Conservation (phyloP, 2,797 vertebrate species). For the Naso thynnoides region DNA sequence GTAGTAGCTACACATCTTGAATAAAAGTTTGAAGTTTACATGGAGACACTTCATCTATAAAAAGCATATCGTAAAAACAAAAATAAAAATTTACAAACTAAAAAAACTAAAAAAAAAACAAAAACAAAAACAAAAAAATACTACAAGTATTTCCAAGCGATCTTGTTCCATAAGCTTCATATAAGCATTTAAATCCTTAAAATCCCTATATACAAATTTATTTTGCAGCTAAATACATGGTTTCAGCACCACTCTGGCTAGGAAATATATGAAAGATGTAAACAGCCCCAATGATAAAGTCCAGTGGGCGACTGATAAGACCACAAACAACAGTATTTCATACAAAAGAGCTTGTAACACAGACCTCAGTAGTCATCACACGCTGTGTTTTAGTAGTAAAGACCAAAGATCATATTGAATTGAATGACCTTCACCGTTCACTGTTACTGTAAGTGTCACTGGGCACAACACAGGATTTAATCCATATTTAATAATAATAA, state of each 20-base stretch:
- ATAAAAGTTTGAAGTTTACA: slow-evolving; percentile 79
- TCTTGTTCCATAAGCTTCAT: slow-evolving; percentile 88
- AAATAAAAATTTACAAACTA: slow-evolving; percentile 81
- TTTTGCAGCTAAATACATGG: slow-evolving; percentile 87
- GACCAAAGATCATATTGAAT: slow-evolving; percentile 66
- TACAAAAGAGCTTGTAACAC: slow-evolving; percentile 82
- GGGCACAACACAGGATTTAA: slow-evolving; percentile 75
- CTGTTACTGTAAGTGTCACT: slow-evolving; percentile 71
- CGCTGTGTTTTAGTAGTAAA: slow-evolving; percentile 82
- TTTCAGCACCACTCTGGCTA: slow-evolving; percentile 86
- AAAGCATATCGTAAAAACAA: slow-evolving; percentile 81
- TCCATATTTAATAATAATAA: too few species aligned
- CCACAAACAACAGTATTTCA: slow-evolving; percentile 83
- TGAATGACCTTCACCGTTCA: slow-evolving; percentile 68
- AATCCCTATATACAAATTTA: slow-evolving; percentile 97
- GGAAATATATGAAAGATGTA: slow-evolving; percentile 84
- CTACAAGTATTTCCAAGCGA: slow-evolving; percentile 82
- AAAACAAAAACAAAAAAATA: slow-evolving; percentile 56
- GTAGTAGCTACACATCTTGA: slow-evolving; percentile 83
- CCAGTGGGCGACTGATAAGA: slow-evolving; percentile 83
- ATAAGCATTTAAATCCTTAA: slow-evolving; percentile 91
- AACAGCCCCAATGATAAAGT: slow-evolving; percentile 84
- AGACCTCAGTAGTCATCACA: slow-evolving; percentile 85
- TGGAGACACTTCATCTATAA: slow-evolving; percentile 83
- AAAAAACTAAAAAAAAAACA: slow-evolving; percentile 67